Percentiles rank a stretch among this genome's conserved stretches.
Conservation (phyloP, 2,113 vertebrate species). For the Procavia capensis region DNA sequence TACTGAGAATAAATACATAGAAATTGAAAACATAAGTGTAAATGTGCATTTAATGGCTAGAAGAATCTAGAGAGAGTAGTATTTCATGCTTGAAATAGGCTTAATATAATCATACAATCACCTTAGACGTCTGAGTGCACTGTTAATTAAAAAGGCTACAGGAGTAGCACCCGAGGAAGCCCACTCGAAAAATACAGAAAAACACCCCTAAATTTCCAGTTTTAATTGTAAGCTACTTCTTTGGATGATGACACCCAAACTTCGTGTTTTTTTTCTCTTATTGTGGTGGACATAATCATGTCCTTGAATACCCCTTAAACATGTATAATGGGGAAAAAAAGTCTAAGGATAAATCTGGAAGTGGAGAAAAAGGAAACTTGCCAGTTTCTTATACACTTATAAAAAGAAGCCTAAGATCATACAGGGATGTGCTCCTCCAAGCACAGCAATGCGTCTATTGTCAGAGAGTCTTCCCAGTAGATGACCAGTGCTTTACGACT, state of each 20-base stretch:
- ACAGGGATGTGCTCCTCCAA: background rate
- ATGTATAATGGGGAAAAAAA: background rate
- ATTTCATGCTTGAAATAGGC: background rate
- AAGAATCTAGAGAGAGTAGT: background rate
- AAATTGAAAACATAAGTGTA: background rate
- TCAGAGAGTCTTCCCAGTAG: background rate
- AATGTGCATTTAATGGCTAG: background rate
- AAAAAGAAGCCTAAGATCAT: background rate
- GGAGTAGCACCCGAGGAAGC: background rate
- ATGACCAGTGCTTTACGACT: background rate
- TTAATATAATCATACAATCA: background rate
- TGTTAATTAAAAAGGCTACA: constrained; percentile 29
- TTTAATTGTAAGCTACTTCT: constrained; percentile 40
- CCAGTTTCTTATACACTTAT: background rate
- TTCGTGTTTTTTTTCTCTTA: background rate
- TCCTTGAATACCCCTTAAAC: background rate
- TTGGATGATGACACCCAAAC: background rate
- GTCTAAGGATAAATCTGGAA: background rate
- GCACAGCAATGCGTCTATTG: background rate
- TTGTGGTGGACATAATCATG: background rate
- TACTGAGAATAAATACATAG: background rate
- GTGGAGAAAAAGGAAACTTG: background rate
- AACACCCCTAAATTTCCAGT: background rate
- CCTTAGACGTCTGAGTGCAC: background rate
- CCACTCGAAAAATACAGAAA: background rate